A percentile compares a stretch with the other conserved stretches of the same genome.
Conservation (phyloP, 2,113 vertebrate species). For the Semnornis frantzii region DNA sequence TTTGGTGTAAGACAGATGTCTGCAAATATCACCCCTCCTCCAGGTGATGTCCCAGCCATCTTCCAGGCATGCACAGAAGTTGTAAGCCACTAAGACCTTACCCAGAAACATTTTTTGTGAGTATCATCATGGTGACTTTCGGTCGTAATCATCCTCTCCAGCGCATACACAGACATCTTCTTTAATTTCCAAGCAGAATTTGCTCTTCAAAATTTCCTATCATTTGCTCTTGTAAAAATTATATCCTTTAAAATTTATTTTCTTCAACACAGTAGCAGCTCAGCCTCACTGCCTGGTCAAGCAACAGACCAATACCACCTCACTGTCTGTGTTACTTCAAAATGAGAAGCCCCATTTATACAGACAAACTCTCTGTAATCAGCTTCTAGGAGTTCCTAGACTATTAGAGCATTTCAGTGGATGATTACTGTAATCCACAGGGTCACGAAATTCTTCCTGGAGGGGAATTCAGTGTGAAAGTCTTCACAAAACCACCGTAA, state of each 20-base stretch:
- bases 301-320: not conserved
- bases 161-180: not conserved
- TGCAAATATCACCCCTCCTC: fast-evolving
- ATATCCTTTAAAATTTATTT: not conserved
- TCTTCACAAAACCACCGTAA: not conserved
- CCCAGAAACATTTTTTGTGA: not conserved
- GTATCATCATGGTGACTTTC: not conserved
- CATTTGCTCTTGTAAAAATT: not conserved
- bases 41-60: not conserved
- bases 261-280: not conserved
- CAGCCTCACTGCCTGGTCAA: not conserved
- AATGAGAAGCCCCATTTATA: not conserved
- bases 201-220: not conserved
- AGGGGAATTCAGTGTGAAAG: not conserved
- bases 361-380: not conserved
- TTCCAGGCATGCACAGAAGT: not conserved
- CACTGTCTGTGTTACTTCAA: not conserved
- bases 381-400: not conserved
- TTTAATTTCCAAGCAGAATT: not conserved
- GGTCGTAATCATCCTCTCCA: not conserved
- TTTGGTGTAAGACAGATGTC: not conserved
- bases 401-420: not conserved
- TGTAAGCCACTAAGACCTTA: not conserved
- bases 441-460: not conserved
- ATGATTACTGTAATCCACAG: not conserved